Evolutionary conservation across 2,113 vertebrate genomes (phyloP), one percentile per base, ranked within the genome.

Genomic region (Elanus axillaris): DNA sequence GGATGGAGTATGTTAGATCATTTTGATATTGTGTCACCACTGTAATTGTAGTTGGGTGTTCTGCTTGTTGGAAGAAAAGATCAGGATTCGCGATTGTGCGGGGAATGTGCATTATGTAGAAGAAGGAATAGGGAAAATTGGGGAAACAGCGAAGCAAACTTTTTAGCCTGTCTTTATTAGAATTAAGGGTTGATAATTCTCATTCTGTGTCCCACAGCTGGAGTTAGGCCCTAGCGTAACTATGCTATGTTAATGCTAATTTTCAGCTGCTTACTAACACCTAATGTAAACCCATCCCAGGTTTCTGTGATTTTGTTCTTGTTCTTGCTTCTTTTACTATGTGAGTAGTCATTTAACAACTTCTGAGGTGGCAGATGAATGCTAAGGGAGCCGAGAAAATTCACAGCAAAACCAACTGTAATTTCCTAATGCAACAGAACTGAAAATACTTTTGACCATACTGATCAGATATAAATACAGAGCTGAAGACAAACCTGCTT

Each of bases 1-100:
- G 0, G 22, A 23, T n/a, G 38, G 25, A 5, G 2, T 67, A 10
- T 17, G 6, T 48, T 75, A 43, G 52, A 71, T 86, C 3, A 21
- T 62, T 59, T 55, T 60, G 50, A 23, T 90, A 15, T 2, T 60
- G 34, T 86, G 42, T 62, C 34, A 43, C 25, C 8, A 9, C 42
- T 71, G 17, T 74, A 69, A 62, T 47, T 86, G 22, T 74, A 79
- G 67, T 64, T 84, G 16, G 3, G 6, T 55, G 38, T 75, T 93
- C 38, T 79, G 19, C 34, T 29, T 86, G 6, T 79, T 67, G 43
- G 59, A 81, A 60, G 23, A 79, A 74, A 75, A 81, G 25, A 74
- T 40, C 14, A 45, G 1, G 3, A 23, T 20, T 18, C 1, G 1
- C 1, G 3, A 36, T 36, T 71, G 16, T 34, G 23, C 3, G 3